These are phyloP conservation scores for Atherix ibis DNA, from an alignment of 2,888 invertebrate species.

Conservation along the genomic window DNA sequence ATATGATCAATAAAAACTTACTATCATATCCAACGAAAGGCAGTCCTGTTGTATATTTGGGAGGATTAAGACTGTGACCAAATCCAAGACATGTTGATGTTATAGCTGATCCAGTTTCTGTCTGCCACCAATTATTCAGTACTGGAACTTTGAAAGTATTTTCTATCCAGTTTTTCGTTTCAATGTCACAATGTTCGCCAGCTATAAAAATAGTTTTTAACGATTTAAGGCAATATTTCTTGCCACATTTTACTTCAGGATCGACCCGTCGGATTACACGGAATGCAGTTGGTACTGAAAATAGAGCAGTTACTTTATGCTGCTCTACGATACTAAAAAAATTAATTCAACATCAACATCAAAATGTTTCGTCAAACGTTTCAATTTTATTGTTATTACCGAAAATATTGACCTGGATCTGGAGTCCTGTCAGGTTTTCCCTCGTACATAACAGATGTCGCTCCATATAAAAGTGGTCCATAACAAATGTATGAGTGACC, in stretches of 20 bases:
- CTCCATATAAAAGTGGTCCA: constrained; percentile 66
- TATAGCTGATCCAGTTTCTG: constrained; percentile 83
- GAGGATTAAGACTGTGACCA: constrained; percentile 51
- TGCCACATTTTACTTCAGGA: constrained; percentile 50
- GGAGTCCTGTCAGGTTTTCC: constrained; percentile 93
- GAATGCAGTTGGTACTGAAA: constrained; percentile 83
- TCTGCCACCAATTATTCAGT: constrained; percentile 95
- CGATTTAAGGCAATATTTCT: constrained; percentile 54
- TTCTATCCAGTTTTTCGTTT: constrained; percentile 67
- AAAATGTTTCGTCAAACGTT: neutral
- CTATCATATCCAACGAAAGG: constrained; percentile 80
- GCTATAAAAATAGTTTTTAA: constrained; percentile 64
- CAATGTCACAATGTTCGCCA: constrained; percentile 87
- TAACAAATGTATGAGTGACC: constrained; percentile 93
- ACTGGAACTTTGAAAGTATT: constrained; percentile 56
- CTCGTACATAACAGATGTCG: constrained; percentile 70
- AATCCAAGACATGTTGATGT: constrained; percentile 72
- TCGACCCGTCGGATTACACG: constrained; percentile 72
- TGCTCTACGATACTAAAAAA: constrained; percentile 62
- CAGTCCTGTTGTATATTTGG: constrained; percentile 64
- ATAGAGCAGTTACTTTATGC: constrained; percentile 68
- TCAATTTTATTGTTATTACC: constrained; percentile 35
- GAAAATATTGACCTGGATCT: constrained; percentile 80
- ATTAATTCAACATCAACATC: neutral
- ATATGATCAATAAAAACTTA: no score